Evolutionary conservation across 2,888 invertebrate genomes (phyloP).

Genomic region (Ptilodon capucinus): DNA sequence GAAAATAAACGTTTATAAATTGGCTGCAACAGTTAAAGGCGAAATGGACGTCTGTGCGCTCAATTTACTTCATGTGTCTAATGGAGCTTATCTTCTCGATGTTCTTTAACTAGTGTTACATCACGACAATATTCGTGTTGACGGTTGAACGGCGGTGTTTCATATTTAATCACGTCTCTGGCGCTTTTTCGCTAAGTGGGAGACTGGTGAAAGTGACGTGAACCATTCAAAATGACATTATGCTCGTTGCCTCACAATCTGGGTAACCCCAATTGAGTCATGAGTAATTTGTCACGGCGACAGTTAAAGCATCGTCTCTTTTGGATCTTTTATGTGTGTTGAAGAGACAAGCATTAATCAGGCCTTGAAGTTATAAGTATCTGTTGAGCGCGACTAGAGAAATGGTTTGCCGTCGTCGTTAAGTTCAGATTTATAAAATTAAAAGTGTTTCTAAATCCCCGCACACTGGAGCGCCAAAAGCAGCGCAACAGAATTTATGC

Average conservation of each 20-base stretch:
- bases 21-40: not conserved
- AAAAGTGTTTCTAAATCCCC: no score
- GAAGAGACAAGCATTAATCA: conserved; percentile 9
- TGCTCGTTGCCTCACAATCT: conserved; percentile 33
- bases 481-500: no score
- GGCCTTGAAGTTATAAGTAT: not conserved
- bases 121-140: conserved; percentile 11
- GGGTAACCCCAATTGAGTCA: conserved; percentile 47
- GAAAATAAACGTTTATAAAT: not conserved
- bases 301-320: conserved; percentile 4
- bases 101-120: conserved; percentile 6
- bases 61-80: not conserved
- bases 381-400: conserved; percentile 3
- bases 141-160: conserved; percentile 15
- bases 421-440: not conserved
- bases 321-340: conserved; percentile 3
- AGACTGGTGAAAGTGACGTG: conserved; percentile 50
- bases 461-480: no score
- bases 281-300: conserved; percentile 31
- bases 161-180: conserved; percentile 21
- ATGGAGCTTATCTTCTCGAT: conserved; percentile 1
- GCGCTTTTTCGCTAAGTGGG: conserved; percentile 26
- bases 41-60: not conserved
- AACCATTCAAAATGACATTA: conserved; percentile 36
- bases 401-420: not conserved